These are phyloP conservation scores for Barnardius zonarius DNA, from an alignment of 2,113 vertebrate genomes.

Conservation along the genomic window DNA sequence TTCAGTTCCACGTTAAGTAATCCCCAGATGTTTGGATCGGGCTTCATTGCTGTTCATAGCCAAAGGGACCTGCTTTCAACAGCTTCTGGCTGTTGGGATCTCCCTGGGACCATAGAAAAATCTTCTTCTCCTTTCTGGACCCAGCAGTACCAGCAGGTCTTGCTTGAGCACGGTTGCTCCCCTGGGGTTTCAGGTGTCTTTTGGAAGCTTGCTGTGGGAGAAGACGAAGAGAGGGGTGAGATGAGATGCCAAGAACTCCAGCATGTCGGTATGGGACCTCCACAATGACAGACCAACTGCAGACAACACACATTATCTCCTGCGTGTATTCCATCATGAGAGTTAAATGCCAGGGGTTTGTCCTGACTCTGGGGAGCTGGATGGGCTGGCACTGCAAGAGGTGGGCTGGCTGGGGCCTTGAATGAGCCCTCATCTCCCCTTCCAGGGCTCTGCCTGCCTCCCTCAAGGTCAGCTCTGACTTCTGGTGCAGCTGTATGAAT, in stretches of 20 bases:
- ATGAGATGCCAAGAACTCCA: background rate
- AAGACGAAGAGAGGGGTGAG: background rate
- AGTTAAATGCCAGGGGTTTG: background rate
- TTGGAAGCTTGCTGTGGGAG: background rate
- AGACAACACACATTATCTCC: background rate
- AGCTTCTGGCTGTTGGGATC: background rate
- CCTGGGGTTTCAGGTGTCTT: background rate
- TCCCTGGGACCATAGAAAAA: background rate
- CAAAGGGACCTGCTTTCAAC: background rate
- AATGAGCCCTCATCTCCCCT: background rate
- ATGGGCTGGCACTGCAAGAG: background rate
- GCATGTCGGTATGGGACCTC: background rate
- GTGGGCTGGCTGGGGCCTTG: background rate
- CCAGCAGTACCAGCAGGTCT: background rate
- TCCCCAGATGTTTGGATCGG: background rate
- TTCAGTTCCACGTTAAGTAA: background rate
- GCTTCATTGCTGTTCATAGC: background rate
- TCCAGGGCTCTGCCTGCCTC: background rate
- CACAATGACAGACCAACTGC: background rate
- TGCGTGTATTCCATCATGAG: background rate
- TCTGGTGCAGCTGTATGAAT: background rate
- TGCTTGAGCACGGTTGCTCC: background rate
- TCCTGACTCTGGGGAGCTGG: too few relatives aligned
- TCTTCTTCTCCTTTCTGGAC: background rate
- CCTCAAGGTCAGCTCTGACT: background rate